A percentile compares a stretch with the other conserved stretches of the same genome.
phyloP scores from a whole-genome alignment of 2,888 invertebrate genomes.

The Sericinus montela region DNA sequence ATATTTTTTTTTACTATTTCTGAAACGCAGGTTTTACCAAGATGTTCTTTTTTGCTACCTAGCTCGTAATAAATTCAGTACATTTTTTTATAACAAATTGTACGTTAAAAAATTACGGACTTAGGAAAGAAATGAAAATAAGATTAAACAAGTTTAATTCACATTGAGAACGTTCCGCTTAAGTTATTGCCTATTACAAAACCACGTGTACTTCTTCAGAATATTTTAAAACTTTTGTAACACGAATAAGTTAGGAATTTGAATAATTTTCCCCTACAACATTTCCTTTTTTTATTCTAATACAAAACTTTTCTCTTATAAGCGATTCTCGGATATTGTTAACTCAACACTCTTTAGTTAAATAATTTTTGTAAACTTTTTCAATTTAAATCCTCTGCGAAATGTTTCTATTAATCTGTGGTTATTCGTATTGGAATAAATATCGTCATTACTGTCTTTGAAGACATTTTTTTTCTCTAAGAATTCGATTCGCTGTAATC shows the following conservation, averaged over 20 bases:
- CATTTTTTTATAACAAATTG: too few relatives aligned
- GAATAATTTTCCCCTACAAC: slow-evolving; percentile 22
- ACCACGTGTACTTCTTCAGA: slow-evolving; percentile 3
- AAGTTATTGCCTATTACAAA: neutral
- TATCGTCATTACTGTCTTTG: too few relatives aligned
- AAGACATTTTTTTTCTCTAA: too few relatives aligned
- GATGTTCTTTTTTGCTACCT: too few relatives aligned
- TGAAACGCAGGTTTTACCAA: too few relatives aligned
- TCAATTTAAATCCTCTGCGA: slow-evolving; percentile 22
- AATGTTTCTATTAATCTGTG: neutral
- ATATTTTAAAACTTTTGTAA: slow-evolving; percentile 12
- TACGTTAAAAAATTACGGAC: neutral
- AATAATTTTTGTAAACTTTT: slow-evolving; percentile 31
- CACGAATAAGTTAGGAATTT: slow-evolving; percentile 15
- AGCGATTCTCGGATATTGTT: slow-evolving; percentile 21
- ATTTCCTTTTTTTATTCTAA: neutral
- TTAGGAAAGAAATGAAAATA: neutral
- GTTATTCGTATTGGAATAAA: too few relatives aligned
- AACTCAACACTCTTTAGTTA: slow-evolving; percentile 30
- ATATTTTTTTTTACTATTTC: too few relatives aligned
- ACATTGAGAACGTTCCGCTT: neutral
- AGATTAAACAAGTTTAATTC: neutral
- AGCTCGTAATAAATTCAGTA: too few relatives aligned
- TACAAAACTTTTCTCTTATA: slow-evolving; percentile 20
- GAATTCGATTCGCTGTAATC: too few relatives aligned